phyloP scores from a whole-genome alignment of 2,113 vertebrate species.

The Misgurnus anguillicaudatus region DNA sequence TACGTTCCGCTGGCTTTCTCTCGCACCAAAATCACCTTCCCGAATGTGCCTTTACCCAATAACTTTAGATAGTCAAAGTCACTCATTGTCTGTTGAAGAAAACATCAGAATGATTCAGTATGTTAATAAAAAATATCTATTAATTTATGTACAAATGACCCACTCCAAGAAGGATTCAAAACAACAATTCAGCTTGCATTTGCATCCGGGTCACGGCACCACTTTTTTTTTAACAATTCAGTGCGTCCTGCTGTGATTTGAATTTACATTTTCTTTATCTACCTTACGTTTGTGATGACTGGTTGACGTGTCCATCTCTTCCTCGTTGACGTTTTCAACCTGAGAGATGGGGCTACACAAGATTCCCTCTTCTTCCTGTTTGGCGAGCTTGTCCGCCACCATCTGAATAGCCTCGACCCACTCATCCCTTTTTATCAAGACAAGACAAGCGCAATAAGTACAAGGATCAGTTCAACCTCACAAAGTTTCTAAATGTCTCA shows the following conservation, averaged over 20 bases:
- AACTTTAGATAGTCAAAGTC: conserved; percentile 99
- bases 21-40: conserved; percentile 96
- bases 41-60: conserved; percentile 97
- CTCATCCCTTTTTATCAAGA: conserved; percentile 81
- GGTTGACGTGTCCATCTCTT: conserved; percentile 91
- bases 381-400: conserved; percentile 93
- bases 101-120: not conserved
- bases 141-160: not conserved
- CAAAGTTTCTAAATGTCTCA: no score
- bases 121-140: not conserved
- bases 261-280: not conserved
- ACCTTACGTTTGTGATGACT: conserved; percentile 87
- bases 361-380: conserved; percentile 95
- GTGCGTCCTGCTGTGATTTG: no score
- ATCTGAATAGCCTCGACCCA: conserved; percentile 97
- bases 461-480: not conserved
- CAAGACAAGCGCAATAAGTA: conserved; percentile 30
- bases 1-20: conserved; percentile 96
- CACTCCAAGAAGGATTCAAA: not conserved
- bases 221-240: no score
- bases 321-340: conserved; percentile 78
- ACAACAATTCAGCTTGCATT: not conserved
- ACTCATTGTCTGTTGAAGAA: conserved; percentile 87
- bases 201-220: no score
- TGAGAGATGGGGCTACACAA: conserved; percentile 74